Percentiles rank a stretch among this genome's conserved stretches.
Conservation (phyloP, 2,113 vertebrate species). For the Macrotis lagotis region DNA sequence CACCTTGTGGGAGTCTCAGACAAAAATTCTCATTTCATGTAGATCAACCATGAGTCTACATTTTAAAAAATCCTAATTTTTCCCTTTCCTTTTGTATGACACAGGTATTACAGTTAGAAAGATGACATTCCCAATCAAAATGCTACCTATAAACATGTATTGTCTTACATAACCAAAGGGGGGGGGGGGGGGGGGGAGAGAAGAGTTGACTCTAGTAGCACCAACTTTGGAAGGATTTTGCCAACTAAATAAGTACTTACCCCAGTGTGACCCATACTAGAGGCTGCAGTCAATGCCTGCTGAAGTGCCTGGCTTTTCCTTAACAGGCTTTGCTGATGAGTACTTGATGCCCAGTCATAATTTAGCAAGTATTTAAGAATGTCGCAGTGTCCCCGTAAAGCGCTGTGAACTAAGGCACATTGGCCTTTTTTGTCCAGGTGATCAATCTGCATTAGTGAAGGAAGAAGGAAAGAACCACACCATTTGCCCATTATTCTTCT, state of each 20-base stretch:
- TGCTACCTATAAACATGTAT: not conserved
- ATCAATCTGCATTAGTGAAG: constrained; percentile 86
- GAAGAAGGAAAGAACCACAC: not conserved
- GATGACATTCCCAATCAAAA: not conserved
- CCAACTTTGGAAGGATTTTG: accelerated
- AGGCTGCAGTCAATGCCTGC: constrained; percentile 93
- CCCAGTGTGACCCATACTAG: constrained; percentile 97
- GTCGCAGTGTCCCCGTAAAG: constrained; percentile 91
- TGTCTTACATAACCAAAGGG: not conserved
- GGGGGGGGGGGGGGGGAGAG: no score
- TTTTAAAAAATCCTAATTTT: constrained; percentile 35
- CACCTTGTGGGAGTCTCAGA: accelerated
- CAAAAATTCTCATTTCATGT: accelerated
- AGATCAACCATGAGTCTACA: not conserved
- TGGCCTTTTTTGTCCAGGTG: constrained; percentile 96
- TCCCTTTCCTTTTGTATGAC: not conserved
- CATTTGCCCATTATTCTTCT: not conserved
- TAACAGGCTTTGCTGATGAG: constrained; percentile 83
- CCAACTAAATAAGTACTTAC: constrained; percentile 75
- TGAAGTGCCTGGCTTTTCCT: constrained; percentile 92
- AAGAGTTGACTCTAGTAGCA: not conserved
- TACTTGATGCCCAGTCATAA: constrained; percentile 86
- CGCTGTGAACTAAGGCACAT: constrained; percentile 94
- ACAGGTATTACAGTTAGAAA: not conserved
- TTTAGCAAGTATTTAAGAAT: constrained; percentile 91